These are phyloP conservation scores for Xanthia icteritia DNA, from an alignment of 2,888 invertebrate species.

Conservation along the genomic window DNA sequence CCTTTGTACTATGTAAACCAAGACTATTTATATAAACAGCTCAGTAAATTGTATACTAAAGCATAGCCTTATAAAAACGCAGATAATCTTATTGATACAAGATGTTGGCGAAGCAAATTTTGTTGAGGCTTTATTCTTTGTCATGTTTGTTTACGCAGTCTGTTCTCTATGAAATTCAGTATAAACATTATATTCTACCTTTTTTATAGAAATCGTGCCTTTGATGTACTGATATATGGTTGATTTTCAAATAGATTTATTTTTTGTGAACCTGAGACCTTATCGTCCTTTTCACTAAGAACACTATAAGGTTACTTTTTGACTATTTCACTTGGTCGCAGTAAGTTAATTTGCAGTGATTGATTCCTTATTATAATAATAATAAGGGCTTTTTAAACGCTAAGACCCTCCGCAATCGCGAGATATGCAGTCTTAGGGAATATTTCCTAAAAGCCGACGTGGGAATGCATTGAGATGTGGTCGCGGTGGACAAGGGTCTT, in stretches of 20 bases:
- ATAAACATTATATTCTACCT: slow-evolving; percentile 32
- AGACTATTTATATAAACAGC: slow-evolving; percentile 62
- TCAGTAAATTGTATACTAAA: slow-evolving; percentile 68
- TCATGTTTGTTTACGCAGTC: slow-evolving; percentile 17
- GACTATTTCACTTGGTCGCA: not conserved
- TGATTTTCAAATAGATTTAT: not conserved
- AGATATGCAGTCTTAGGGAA: too few relatives aligned
- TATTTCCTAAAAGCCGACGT: too few relatives aligned
- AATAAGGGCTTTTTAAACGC: too few relatives aligned
- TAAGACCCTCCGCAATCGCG: too few relatives aligned
- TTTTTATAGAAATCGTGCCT: slow-evolving; percentile 22
- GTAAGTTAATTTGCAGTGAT: not conserved
- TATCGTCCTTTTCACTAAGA: not conserved
- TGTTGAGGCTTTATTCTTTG: slow-evolving; percentile 55
- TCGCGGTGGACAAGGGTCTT: too few relatives aligned
- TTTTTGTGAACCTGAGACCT: not conserved
- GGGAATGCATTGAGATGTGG: too few relatives aligned
- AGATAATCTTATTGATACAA: slow-evolving; percentile 70
- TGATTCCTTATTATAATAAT: not conserved
- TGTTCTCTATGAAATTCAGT: slow-evolving; percentile 19
- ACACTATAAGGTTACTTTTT: not conserved
- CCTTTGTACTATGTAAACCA: slow-evolving; percentile 57
- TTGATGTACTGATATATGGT: slow-evolving; percentile 23
- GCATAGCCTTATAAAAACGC: slow-evolving; percentile 65
- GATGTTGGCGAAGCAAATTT: slow-evolving; percentile 64